Conservation (phyloP, 2,797 vertebrate genomes). For the Gadopsis bispinosus region DNA sequence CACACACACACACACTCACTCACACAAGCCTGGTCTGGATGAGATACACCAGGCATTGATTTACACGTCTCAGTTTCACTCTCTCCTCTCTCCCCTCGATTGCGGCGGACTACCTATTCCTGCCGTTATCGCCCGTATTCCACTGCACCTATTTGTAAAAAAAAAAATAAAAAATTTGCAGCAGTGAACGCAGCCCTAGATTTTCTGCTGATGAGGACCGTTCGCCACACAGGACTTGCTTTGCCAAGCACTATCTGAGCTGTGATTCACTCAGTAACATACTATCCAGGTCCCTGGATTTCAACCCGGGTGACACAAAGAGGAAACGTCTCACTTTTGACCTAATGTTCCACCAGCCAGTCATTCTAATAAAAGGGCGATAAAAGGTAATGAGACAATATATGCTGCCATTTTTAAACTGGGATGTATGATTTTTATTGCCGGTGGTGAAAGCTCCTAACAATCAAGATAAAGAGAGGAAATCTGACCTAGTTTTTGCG, state of each 20-base stretch:
- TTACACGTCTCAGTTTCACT: conserved; percentile 63
- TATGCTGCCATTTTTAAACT: conserved; percentile 62
- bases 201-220: conserved; percentile 78
- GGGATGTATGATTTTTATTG: conserved; percentile 51
- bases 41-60: conserved; percentile 67
- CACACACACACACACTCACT: conserved; percentile 31
- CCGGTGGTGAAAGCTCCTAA: conserved; percentile 74
- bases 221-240: conserved; percentile 69
- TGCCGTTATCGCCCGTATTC: conserved; percentile 41
- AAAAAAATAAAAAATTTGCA: conserved; percentile 22
- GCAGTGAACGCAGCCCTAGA: conserved; percentile 60
- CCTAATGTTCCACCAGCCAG: conserved; percentile 42
- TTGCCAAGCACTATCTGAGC: conserved; percentile 78
- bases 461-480: conserved; percentile 83
- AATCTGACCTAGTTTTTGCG: conserved; percentile 65
- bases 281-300: conserved; percentile 47
- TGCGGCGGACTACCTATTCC: conserved; percentile 48
- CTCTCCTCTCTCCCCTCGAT: conserved; percentile 48
- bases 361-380: conserved; percentile 67
- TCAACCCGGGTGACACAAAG: conserved; percentile 50
- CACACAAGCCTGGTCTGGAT: conserved; percentile 43
- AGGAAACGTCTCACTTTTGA: conserved; percentile 66
- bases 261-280: conserved; percentile 75
- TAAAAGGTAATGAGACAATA: conserved; percentile 70
- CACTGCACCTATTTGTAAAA: conserved; percentile 64